Base-by-base conservation (phyloP, 2,888 invertebrate genomes). In the Thumatha senex region DNA sequence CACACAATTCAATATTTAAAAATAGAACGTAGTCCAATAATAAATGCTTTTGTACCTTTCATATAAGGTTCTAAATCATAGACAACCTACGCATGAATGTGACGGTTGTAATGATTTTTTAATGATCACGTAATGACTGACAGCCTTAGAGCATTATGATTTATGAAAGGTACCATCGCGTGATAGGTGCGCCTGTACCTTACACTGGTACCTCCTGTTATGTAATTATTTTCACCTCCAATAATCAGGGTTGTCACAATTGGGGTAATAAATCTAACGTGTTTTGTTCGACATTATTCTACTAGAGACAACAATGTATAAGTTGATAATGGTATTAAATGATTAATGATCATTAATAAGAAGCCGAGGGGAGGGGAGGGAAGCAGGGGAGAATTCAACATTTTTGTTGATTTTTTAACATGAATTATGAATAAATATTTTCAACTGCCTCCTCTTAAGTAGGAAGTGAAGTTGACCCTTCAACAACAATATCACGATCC, bases 51-150 rank as follows among this genome's bases (percentile, higher is more conserved):
- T 18, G 39, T 24, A n/a, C 18, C 11, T 7, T 15, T 24, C 39
- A 3, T 18, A 18, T 24, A 13, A 13, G 1, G 13, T 48, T 13
- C 15, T 1, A 42, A 53, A 31, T 14, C 45, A 43, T 46, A 47
- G 47, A 41, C 40, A 44, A 9, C 43, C 33, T 51, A 61, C 43
- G 34, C 52, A 46, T 43, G 54, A 59, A 60, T 54, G 56, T 68
- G 62, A 61, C 56, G 62, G 63, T 60, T 70, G 67, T 89, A 89
- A 90, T 89, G 89, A 84, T 87, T 89, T 84, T 89, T 86, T 89
- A 90, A 90, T 89, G 89, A 85, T 79, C 72, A 59, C 74, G 54
- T 88, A 88, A 88, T 85, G 84, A 88, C 82, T 80, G 87, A 84
- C 86, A 81, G 76, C 56, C 74, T 76, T 71, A 76, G 62, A 58